Percentiles rank a stretch among this genome's conserved stretches.
Evolutionary conservation across 2,797 vertebrate species (phyloP).

Genomic region (Pogoniulus pusillus): DNA sequence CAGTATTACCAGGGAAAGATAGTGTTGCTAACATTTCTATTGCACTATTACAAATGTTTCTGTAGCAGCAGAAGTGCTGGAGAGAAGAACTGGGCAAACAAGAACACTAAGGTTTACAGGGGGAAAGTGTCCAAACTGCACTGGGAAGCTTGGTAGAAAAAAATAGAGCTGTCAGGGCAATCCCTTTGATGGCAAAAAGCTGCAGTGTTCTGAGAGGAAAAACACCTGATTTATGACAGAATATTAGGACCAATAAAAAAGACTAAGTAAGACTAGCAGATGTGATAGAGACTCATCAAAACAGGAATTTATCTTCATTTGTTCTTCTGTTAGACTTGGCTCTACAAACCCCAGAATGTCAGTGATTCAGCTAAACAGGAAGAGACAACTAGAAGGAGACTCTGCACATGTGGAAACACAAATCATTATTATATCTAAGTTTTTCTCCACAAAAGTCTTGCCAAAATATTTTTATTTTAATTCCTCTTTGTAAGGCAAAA

Average conservation of each 20-base stretch:
- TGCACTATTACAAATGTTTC: not conserved
- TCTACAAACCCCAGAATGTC: not conserved
- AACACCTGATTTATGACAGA: not conserved
- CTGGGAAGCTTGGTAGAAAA: not conserved
- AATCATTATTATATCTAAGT: not conserved
- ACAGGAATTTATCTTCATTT: not conserved
- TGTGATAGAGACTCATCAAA: not conserved
- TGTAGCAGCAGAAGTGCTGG: not conserved
- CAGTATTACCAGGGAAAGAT: not conserved
- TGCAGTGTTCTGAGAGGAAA: not conserved
- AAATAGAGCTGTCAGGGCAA: not conserved
- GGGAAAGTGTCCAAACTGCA: not conserved
- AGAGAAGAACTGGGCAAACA: not conserved
- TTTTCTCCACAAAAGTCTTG: not conserved
- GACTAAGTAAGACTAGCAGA: not conserved
- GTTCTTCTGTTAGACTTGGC: not conserved
- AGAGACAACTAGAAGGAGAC: not conserved
- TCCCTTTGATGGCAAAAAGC: not conserved
- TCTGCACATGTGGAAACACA: not conserved
- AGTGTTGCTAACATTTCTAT: not conserved
- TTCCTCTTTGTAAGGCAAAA: slow-evolving; percentile 3
- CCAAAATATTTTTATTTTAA: slow-evolving; percentile 25
- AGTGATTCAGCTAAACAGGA: not conserved
- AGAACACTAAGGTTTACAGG: not conserved
- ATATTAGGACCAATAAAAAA: not conserved